Percentiles rank a stretch among this genome's conserved stretches.
These are phyloP conservation scores for Epizoanthus fatuus DNA, from an alignment of 92 coral and sea anemone genomes.

Conservation along the genomic window DNA sequence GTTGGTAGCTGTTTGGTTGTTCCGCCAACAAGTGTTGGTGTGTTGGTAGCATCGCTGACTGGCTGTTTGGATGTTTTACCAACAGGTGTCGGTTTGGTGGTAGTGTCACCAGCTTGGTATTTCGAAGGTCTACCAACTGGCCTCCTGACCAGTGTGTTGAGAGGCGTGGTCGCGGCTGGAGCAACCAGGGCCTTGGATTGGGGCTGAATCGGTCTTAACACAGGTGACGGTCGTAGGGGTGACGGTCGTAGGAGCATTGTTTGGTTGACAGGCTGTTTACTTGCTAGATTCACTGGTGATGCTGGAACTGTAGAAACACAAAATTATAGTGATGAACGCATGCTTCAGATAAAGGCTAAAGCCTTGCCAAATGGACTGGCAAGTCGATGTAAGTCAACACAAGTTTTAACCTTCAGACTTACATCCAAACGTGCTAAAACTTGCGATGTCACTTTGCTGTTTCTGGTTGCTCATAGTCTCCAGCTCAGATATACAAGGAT, in stretches of 20 bases:
- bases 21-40: too few relatives aligned
- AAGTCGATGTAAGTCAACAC: neutral
- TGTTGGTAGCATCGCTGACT: neutral
- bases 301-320: neutral
- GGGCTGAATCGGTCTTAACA: neutral
- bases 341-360: neutral
- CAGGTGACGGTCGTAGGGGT: neutral
- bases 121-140: constrained; percentile 12
- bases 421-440: too few relatives aligned
- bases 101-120: neutral
- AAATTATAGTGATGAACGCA: neutral
- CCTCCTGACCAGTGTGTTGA: neutral
- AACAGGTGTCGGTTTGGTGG: neutral
- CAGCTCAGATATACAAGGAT: too few relatives aligned
- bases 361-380: neutral
- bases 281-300: neutral
- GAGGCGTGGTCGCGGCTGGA: neutral
- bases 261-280: neutral
- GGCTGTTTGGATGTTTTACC: neutral
- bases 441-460: too few relatives aligned
- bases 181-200: neutral
- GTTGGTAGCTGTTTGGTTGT: too few relatives aligned
- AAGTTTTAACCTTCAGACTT: too few relatives aligned
- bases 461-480: too few relatives aligned
- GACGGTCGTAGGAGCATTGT: neutral